Base-by-base conservation (phyloP, 2,888 invertebrate species). In the Crossocerus cetratus region DNA sequence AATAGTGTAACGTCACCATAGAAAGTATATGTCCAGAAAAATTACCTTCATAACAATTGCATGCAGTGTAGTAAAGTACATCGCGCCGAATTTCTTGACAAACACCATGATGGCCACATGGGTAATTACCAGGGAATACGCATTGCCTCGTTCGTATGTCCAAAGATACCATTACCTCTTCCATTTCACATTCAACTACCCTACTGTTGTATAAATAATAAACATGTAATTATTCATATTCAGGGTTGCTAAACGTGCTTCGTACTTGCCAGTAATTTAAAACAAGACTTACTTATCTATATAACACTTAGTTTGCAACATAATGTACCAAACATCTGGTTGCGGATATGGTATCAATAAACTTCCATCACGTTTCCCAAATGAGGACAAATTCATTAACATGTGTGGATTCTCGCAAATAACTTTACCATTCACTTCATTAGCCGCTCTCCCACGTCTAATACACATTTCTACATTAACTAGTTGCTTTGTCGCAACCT, bases 31-130 rank as follows among this genome's bases (percentile, higher is more conserved):
- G 2, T n/a, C 14, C 4, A 8, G 43, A 43, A 16, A 16, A 16
- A 49, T 49, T 82, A 90, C 90, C 91, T 82, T 90, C 90, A 59
- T 89, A 87, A 78, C 92, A 92, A 74, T 88, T 88, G 72, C 92
- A 92, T 42, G 91, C 87, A 57, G 91, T 91, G 70, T 91, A 92
- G 83, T 89, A 90, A 67, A 91, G 87, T 69, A 90, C 86, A 56
- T 91, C 91, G 72, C 90, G 90, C 72, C 91, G 91, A 79, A 91
- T 89, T 81, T 91, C 91, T 78, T 90, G 90, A 75, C 92, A 92
- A 71, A 89, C 71, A n/a, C 92, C 92, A 74, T 91, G 87, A 23
- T 78, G 69, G 5, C 91, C 91, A 81, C 91, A 92, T 2, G 91
- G 88, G 65, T 88, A 83, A 65, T 83, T 83, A 58, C 89, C 90